Conservation (phyloP, 2,888 invertebrate genomes). For the Scaptomyza polygonia region DNA sequence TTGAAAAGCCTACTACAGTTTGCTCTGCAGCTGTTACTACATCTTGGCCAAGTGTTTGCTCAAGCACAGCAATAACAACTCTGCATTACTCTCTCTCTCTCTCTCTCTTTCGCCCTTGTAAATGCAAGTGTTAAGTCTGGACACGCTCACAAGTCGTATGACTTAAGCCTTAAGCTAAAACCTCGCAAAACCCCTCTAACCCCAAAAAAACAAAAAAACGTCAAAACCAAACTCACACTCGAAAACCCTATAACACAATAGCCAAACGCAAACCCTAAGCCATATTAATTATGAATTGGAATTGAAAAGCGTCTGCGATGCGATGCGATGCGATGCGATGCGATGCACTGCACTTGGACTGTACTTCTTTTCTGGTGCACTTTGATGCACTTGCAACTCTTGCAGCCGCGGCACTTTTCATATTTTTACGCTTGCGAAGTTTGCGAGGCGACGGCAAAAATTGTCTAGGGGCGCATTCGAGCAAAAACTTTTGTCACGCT, state of each 20-base stretch:
- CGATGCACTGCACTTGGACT: constrained; percentile 17
- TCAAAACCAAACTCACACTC: background rate
- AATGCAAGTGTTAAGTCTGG: constrained; percentile 44
- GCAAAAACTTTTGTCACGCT: constrained; percentile 81
- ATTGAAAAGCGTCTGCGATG: constrained; percentile 31
- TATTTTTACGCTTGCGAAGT: constrained; percentile 73
- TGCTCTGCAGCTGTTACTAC: constrained; percentile 4
- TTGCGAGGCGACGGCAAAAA: constrained; percentile 53
- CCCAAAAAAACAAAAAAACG: background rate
- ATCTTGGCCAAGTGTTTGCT: constrained; percentile 42
- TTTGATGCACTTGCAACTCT: constrained; percentile 9
- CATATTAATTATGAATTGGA: constrained; percentile 75
- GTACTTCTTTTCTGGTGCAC: constrained; percentile 31
- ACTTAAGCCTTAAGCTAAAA: constrained; percentile 8
- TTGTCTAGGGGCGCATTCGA: constrained; percentile 72
- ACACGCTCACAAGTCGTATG: constrained; percentile 13
- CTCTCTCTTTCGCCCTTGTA: constrained; percentile 15
- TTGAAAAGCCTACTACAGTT: background rate
- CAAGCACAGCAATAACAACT: constrained; percentile 40
- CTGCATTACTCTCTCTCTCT: background rate
- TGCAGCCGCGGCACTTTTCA: constrained; percentile 61
- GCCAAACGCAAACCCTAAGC: constrained; percentile 22
- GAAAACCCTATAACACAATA: background rate
- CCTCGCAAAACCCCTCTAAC: constrained; percentile 1
- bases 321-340: background rate